These are phyloP conservation scores for Dendrolimus pini DNA, from an alignment of 2,888 invertebrate species.

Conservation along the genomic window DNA sequence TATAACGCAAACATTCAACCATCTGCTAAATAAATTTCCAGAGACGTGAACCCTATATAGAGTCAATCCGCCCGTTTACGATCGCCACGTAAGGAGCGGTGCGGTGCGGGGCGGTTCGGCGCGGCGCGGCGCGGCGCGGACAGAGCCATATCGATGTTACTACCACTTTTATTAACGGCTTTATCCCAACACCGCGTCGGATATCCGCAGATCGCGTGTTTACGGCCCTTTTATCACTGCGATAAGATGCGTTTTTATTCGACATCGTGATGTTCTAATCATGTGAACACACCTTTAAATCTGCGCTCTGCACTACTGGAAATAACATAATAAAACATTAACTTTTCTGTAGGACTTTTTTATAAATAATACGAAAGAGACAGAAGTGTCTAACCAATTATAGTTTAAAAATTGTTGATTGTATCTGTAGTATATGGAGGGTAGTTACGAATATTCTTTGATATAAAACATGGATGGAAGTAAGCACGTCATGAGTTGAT, in stretches of 20 bases:
- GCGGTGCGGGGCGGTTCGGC: conserved; percentile 1
- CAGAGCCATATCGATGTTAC: background rate
- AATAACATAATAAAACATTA: no score
- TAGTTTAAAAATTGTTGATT: no score
- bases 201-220: conserved; percentile 7
- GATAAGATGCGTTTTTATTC: background rate
- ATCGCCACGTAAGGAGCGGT: conserved; percentile 2
- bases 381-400: no score
- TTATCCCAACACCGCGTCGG: conserved; percentile 2
- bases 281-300: background rate
- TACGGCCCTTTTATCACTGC: conserved; percentile 6
- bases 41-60: background rate
- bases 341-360: no score
- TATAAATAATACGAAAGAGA: no score
- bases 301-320: background rate
- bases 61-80: background rate
- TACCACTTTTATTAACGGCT: conserved; percentile 4
- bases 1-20: no score
- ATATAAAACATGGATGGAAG: no score
- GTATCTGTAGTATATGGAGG: no score
- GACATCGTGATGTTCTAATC: background rate
- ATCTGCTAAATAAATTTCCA: no score
- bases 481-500: no score
- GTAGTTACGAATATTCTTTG: no score
- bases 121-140: background rate